Evolutionary conservation across 2,113 vertebrate species (phyloP).

Genomic region (Epinephelus lanceolatus): DNA sequence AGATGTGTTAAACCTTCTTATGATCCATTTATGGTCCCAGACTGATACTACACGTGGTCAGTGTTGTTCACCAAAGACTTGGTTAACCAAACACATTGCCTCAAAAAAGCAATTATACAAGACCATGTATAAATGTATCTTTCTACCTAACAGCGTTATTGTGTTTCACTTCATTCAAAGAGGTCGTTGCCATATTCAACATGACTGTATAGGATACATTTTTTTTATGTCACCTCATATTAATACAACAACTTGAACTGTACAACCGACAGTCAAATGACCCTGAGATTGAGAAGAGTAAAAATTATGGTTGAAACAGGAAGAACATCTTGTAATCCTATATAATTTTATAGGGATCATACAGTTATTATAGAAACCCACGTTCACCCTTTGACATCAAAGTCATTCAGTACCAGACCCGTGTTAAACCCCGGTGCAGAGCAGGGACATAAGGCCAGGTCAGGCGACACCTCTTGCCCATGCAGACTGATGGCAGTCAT

Average conservation of each 20-base stretch:
- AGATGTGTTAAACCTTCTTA: neutral
- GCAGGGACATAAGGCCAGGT: constrained; percentile 5
- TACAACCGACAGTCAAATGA: neutral
- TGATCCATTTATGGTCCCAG: neutral
- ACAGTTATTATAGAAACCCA: neutral
- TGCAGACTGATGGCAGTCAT: constrained; percentile 2
- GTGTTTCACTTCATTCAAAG: neutral
- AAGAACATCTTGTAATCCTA: neutral
- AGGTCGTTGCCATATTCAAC: neutral
- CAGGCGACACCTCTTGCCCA: neutral
- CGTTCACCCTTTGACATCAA: constrained; percentile 7
- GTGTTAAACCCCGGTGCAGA: neutral
- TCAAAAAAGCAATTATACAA: neutral
- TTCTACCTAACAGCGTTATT: neutral
- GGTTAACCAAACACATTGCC: neutral
- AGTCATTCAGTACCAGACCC: neutral
- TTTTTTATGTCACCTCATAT: neutral
- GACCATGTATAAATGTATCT: neutral
- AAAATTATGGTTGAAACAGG: neutral
- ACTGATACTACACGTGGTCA: neutral
- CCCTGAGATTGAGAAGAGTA: neutral
- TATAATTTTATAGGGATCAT: neutral
- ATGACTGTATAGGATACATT: neutral
- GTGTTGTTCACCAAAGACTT: neutral
- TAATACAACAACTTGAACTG: neutral